A percentile compares a stretch with the other conserved stretches of the same genome.
Evolutionary conservation across 2,888 invertebrate species (phyloP).

Genomic region (Thereva unica): DNA sequence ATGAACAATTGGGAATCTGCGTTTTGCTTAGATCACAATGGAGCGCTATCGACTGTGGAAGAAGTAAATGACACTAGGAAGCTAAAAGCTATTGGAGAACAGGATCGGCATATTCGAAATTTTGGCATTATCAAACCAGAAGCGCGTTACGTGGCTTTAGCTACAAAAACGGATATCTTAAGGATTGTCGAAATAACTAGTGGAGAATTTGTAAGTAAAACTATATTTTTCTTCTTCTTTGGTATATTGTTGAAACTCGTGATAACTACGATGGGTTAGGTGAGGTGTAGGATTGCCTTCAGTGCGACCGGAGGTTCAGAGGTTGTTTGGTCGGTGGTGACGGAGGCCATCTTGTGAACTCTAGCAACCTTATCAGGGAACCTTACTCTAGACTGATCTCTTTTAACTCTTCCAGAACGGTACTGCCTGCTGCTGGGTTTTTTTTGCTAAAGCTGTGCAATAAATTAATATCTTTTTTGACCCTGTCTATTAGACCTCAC

Average conservation of each 20-base stretch:
- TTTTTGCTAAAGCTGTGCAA: too few species aligned
- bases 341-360: too few species aligned
- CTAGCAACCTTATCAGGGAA: too few species aligned
- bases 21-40: not conserved
- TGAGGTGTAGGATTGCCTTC: too few species aligned
- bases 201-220: slow-evolving; percentile 35
- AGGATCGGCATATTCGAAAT: slow-evolving; percentile 8
- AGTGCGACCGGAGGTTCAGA: too few species aligned
- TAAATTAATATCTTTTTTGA: too few species aligned
- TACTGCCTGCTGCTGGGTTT: too few species aligned
- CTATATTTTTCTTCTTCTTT: not conserved
- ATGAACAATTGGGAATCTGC: slow-evolving; percentile 9
- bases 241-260: not conserved
- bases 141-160: slow-evolving; percentile 30
- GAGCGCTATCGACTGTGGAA: not conserved
- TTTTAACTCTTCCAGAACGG: too few species aligned
- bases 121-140: slow-evolving; percentile 40
- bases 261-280: too few species aligned
- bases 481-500: too few species aligned
- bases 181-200: slow-evolving; percentile 25
- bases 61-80: slow-evolving; percentile 3
- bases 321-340: too few species aligned
- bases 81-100: slow-evolving; percentile 3
- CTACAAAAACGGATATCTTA: slow-evolving; percentile 29
- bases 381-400: too few species aligned